phyloP scores from a whole-genome alignment of 1,140 invertebrate species.

The Heliothis subflexa region DNA sequence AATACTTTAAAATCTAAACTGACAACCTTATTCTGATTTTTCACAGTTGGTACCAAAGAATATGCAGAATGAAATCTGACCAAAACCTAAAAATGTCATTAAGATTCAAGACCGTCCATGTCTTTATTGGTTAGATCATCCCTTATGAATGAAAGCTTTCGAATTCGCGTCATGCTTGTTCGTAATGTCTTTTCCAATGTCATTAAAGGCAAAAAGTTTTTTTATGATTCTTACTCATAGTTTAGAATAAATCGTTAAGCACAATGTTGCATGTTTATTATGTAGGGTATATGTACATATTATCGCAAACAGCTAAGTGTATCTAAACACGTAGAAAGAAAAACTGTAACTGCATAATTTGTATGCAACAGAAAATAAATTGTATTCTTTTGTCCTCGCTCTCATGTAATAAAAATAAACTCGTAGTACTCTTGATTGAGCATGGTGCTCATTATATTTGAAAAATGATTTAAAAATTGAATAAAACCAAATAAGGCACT shows the following conservation, averaged over 20 bases:
- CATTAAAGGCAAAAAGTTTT: constrained; percentile 1
- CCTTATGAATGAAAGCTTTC: background rate
- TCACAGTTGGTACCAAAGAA: no score
- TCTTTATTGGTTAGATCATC: no score
- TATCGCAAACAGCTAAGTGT: constrained; percentile 9
- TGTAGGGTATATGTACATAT: background rate
- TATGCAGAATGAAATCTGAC: no score
- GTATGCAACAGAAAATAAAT: constrained; percentile 8
- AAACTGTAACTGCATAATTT: background rate
- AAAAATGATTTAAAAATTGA: background rate
- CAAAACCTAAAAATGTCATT: no score
- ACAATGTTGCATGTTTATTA: constrained; percentile 18
- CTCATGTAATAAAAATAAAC: background rate
- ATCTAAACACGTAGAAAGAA: constrained; percentile 14
- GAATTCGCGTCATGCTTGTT: background rate
- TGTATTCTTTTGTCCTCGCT: constrained; percentile 14
- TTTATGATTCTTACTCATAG: background rate
- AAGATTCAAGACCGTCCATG: no score
- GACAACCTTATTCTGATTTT: no score
- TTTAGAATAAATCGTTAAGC: constrained; percentile 4
- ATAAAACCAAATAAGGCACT: background rate
- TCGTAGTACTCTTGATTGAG: background rate
- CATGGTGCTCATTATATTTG: background rate
- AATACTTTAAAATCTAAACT: no score
- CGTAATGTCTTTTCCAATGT: background rate